phyloP scores from a whole-genome alignment of 2,888 invertebrate species.

The Agrochola lota region DNA sequence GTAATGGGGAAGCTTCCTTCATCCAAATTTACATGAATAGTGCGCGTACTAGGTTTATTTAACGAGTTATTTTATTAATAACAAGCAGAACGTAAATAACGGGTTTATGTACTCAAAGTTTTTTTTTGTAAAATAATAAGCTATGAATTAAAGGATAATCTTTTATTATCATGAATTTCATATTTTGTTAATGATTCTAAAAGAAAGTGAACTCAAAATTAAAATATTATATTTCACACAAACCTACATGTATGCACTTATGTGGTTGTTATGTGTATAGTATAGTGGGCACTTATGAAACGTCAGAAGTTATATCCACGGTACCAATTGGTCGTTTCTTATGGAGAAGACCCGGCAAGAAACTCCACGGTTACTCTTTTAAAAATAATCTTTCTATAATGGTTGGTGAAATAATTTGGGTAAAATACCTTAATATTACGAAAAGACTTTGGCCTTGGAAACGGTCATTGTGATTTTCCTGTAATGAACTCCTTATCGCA shows the following conservation, averaged over 20 bases:
- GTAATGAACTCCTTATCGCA: background rate
- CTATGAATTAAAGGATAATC: background rate
- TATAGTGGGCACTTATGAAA: too few relatives aligned
- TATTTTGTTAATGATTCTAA: too few relatives aligned
- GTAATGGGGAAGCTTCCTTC: constrained; percentile 73
- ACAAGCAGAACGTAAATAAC: constrained; percentile 27
- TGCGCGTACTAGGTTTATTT: constrained; percentile 69
- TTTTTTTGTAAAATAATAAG: background rate
- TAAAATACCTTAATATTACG: background rate
- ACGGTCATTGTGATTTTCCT: background rate
- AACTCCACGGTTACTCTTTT: too few relatives aligned
- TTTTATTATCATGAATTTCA: background rate
- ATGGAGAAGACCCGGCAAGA: too few relatives aligned
- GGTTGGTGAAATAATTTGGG: too few relatives aligned
- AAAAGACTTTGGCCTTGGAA: background rate
- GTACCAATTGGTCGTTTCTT: too few relatives aligned
- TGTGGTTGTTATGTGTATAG: too few relatives aligned
- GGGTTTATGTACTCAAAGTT: constrained; percentile 6
- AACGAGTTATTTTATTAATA: constrained; percentile 73
- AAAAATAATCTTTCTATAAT: too few relatives aligned
- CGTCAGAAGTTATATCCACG: too few relatives aligned
- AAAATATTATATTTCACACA: too few relatives aligned
- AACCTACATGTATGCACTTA: too few relatives aligned
- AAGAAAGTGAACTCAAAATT: too few relatives aligned
- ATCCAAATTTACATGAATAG: constrained; percentile 83